These are phyloP conservation scores for Drosophila insularis DNA, from an alignment of 1,140 invertebrate species.

Conservation along the genomic window DNA sequence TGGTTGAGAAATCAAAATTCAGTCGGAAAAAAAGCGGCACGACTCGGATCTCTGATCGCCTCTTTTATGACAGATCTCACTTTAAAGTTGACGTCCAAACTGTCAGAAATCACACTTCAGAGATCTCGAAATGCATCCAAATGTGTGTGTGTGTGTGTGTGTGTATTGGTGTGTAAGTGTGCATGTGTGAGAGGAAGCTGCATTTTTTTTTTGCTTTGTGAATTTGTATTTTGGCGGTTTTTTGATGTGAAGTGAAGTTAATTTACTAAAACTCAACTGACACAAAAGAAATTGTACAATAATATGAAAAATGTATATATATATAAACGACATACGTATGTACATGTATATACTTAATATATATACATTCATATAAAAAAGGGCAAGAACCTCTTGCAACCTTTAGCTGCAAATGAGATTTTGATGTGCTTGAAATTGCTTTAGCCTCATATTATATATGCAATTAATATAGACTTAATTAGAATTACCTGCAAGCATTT, in stretches of 20 bases:
- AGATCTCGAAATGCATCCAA: slow-evolving; percentile 10
- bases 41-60: slow-evolving; percentile 27
- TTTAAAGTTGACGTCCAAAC: slow-evolving; percentile 72
- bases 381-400: slow-evolving; percentile 23
- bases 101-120: slow-evolving; percentile 77
- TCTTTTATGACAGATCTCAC: slow-evolving; percentile 80
- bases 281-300: slow-evolving; percentile 65
- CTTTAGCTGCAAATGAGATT: slow-evolving; percentile 14
- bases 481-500: neutral
- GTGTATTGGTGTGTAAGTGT: neutral
- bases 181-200: slow-evolving; percentile 39
- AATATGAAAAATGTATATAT: slow-evolving; percentile 16
- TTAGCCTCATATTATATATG: neutral
- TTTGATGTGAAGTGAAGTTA: slow-evolving; percentile 77
- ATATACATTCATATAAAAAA: slow-evolving; percentile 2
- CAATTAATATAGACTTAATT: neutral
- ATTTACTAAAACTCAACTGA: slow-evolving; percentile 61
- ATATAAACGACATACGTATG: slow-evolving; percentile 14
- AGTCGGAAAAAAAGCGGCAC: slow-evolving; percentile 52
- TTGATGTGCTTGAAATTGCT: slow-evolving; percentile 24
- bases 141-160: neutral
- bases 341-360: neutral
- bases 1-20: slow-evolving; percentile 63
- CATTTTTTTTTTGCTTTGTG: slow-evolving; percentile 43
- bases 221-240: slow-evolving; percentile 55